Conservation (phyloP, 2,888 invertebrate species). For the Tenthredo amoena region DNA sequence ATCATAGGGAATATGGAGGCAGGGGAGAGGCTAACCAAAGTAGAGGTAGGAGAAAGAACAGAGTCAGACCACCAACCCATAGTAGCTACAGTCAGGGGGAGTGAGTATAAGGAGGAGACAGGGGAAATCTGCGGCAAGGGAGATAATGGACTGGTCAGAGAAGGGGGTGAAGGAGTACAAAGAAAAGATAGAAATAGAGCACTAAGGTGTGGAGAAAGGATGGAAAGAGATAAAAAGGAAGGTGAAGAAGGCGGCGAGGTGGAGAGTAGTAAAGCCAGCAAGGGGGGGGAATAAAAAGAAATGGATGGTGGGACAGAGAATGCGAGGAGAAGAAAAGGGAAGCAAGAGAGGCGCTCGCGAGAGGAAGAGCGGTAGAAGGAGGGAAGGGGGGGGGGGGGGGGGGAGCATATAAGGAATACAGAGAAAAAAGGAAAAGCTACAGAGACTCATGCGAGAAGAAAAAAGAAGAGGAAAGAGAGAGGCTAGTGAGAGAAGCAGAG, state of each 20-base stretch:
- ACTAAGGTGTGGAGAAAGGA: background rate
- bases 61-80: slow-evolving; percentile 51
- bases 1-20: background rate
- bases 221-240: background rate
- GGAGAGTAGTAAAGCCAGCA: background rate
- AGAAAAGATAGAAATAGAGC: too few species aligned
- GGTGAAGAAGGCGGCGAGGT: background rate
- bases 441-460: background rate
- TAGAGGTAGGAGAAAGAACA: slow-evolving; percentile 29
- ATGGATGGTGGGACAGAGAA: background rate
- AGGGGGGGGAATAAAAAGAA: background rate
- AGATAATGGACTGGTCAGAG: background rate
- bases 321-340: background rate
- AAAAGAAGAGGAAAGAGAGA: background rate
- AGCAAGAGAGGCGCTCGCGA: background rate
- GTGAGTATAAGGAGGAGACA: background rate
- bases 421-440: background rate
- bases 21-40: background rate
- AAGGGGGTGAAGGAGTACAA: background rate
- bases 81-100: background rate
- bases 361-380: background rate
- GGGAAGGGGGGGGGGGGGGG: background rate
- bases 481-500: background rate
- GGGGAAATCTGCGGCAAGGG: background rate
- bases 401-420: background rate